A percentile compares a stretch with the other conserved stretches of the same genome.
These are phyloP conservation scores for Aphrocallistes beatrix DNA, from an alignment of 37 sponge, comb jelly and placozoan species.

Conservation along the genomic window DNA sequence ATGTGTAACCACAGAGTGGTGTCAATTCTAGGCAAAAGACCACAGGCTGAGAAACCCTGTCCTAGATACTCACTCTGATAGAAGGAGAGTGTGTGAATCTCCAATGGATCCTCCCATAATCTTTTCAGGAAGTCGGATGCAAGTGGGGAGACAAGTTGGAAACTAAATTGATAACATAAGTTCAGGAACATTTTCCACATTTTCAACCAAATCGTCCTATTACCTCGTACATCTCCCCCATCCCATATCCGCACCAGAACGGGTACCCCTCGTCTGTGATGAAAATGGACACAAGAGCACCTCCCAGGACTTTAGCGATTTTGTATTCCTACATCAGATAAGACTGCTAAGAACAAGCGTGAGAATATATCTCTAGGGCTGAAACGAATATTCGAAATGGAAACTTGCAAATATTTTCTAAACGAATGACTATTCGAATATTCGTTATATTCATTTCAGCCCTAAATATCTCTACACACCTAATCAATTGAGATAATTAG, in stretches of 20 bases:
- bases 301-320: constrained; percentile 33
- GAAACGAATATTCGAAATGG: no score
- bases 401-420: no score
- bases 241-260: constrained; percentile 58
- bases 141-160: constrained; percentile 2
- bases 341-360: no score
- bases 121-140: not conserved
- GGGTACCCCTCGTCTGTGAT: constrained; percentile 27
- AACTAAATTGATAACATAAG: not conserved
- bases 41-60: no score
- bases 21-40: no score
- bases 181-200: no score
- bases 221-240: constrained; percentile 31
- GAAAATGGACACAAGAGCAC: constrained; percentile 40
- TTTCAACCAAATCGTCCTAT: not conserved
- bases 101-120: constrained; percentile 4
- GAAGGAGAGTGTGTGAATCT: not conserved
- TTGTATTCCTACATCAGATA: constrained; percentile 24
- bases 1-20: no score
- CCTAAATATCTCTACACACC: no score
- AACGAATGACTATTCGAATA: no score
- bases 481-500: no score
- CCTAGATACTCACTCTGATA: not conserved
- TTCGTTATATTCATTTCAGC: no score
- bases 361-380: no score